A percentile compares a stretch with the other conserved stretches of the same genome.
phyloP scores from a whole-genome alignment of 2,888 invertebrate genomes.

The Phragmatobia fuliginosa region DNA sequence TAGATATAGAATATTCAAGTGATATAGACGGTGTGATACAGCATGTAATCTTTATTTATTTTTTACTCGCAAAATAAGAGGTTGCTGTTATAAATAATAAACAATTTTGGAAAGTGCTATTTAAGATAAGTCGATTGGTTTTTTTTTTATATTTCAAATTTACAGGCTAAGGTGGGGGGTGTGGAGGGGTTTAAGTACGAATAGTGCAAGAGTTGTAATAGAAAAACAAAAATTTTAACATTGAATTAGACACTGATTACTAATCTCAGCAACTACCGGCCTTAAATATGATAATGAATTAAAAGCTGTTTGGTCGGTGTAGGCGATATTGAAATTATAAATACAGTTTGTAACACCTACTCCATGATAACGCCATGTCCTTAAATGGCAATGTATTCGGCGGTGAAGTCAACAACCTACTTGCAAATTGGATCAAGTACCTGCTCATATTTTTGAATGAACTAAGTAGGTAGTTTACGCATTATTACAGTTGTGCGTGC shows the following conservation, averaged over 20 bases:
- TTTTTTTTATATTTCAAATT: too few species aligned
- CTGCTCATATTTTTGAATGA: conserved; percentile 25
- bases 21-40: too few species aligned
- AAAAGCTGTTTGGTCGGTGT: conserved; percentile 32
- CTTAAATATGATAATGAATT: conserved; percentile 33
- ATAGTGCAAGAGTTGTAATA: background rate
- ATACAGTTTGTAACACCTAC: conserved; percentile 45
- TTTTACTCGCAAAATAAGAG: too few species aligned
- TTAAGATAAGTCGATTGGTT: too few species aligned
- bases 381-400: conserved; percentile 40
- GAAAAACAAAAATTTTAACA: background rate
- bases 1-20: too few species aligned
- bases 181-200: too few species aligned
- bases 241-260: background rate
- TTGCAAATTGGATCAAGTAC: conserved; percentile 38
- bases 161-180: too few species aligned
- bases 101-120: too few species aligned
- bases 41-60: too few species aligned
- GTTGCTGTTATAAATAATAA: too few species aligned
- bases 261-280: conserved; percentile 16
- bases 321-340: conserved; percentile 39
- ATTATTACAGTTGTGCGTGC: background rate
- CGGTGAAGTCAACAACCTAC: conserved; percentile 28
- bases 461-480: background rate
- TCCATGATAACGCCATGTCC: conserved; percentile 39